These are phyloP conservation scores for Malurus leucopterus DNA, from an alignment of 2,797 vertebrate genomes.

Conservation along the genomic window DNA sequence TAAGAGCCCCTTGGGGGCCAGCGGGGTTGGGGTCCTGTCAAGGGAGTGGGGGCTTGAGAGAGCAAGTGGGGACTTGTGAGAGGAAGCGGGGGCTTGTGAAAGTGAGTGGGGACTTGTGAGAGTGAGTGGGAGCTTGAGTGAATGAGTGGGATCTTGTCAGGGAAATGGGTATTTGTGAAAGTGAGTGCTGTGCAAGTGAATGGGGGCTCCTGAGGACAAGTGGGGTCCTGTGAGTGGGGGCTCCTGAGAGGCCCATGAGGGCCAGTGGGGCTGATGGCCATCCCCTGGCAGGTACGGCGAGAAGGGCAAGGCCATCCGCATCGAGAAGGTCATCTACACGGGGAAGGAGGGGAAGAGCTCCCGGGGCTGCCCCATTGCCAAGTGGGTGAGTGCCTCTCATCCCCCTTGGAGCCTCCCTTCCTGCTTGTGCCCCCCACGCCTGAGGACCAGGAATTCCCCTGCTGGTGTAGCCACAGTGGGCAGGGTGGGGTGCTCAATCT, in stretches of 20 bases:
- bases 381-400: conserved; percentile 85
- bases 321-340: conserved; percentile 94
- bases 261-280: rapidly evolving
- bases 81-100: too few relatives aligned
- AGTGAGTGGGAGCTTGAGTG: too few relatives aligned
- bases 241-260: rapidly evolving
- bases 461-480: rapidly evolving
- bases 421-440: neutral
- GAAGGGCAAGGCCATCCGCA: conserved; percentile 91
- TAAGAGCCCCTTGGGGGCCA: conserved; percentile 54
- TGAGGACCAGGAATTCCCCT: neutral
- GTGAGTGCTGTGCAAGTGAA: neutral
- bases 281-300: conserved; percentile 82
- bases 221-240: neutral
- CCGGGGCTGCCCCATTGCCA: conserved; percentile 94
- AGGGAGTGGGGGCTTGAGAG: neutral
- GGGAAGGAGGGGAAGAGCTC: conserved; percentile 96
- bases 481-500: rapidly evolving
- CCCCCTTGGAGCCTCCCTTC: neutral
- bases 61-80: too few relatives aligned
- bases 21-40: neutral
- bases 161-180: too few relatives aligned
- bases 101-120: neutral
- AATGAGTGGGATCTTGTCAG: neutral
- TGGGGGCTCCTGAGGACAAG: too few relatives aligned